A percentile compares a stretch with the other conserved stretches of the same genome.
phyloP scores from a whole-genome alignment of 2,113 vertebrate species.

The Etheostoma cragini region DNA sequence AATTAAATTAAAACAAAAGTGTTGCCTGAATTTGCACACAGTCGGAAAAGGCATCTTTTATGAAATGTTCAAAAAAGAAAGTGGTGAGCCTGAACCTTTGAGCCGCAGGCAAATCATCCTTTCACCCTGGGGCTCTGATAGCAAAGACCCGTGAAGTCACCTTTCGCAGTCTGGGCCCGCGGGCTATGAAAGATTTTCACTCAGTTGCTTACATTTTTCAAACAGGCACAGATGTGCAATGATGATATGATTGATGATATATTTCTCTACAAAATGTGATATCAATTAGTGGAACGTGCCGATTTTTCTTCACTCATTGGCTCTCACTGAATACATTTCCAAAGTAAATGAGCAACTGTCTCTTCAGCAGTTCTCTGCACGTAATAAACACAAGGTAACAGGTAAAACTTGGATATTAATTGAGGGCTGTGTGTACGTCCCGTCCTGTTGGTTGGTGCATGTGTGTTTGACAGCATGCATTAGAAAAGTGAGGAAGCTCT shows the following conservation, averaged over 20 bases:
- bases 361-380: not conserved
- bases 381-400: conserved; percentile 11
- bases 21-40: not conserved
- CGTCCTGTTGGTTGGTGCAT: not conserved
- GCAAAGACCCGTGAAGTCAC: conserved; percentile 46
- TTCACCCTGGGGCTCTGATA: conserved; percentile 43
- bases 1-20: not conserved
- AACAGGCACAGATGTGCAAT: not conserved
- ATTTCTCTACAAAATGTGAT: not conserved
- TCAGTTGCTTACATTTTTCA: conserved; percentile 6
- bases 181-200: conserved; percentile 6
- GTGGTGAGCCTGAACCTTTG: conserved; percentile 22
- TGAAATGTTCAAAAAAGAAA: conserved; percentile 37
- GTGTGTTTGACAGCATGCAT: conserved; percentile 1
- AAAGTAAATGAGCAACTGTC: not conserved
- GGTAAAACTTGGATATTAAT: not conserved
- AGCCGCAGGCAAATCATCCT: conserved; percentile 44
- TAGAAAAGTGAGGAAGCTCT: not conserved
- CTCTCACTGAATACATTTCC: not conserved
- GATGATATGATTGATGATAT: not conserved
- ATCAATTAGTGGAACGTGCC: conserved; percentile 1
- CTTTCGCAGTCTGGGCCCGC: conserved; percentile 27
- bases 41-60: conserved; percentile 28
- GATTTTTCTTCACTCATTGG: not conserved
- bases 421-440: not conserved